phyloP scores from a whole-genome alignment of 2,113 vertebrate species.

The Vanacampus margaritifer region DNA sequence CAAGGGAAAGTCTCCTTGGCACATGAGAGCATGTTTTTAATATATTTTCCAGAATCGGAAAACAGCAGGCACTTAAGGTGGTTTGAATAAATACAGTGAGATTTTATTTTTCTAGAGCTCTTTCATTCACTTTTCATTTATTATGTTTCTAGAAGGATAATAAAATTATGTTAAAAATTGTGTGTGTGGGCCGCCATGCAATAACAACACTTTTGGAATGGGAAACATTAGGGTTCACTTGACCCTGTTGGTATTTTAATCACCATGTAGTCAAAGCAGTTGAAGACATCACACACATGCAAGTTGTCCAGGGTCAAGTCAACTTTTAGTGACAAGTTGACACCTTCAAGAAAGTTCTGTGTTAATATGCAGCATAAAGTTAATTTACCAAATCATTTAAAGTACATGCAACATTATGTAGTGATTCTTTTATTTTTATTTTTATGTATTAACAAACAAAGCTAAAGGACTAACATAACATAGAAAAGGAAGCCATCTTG shows the following conservation, averaged over 20 bases:
- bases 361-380: neutral
- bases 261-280: constrained; percentile 27
- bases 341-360: neutral
- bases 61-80: neutral
- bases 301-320: constrained; percentile 30
- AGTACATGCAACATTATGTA: neutral
- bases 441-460: no score
- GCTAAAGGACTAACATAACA: no score
- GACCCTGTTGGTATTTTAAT: constrained; percentile 24
- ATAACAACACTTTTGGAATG: neutral
- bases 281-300: constrained; percentile 7
- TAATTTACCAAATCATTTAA: neutral
- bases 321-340: constrained; percentile 31
- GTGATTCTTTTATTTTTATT: neutral
- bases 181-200: no score
- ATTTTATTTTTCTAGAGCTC: neutral
- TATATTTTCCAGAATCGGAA: constrained; percentile 5
- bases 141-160: neutral
- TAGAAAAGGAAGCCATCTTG: no score
- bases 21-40: constrained; percentile 30
- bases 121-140: no score
- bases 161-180: neutral
- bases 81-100: neutral
- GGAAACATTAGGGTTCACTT: neutral
- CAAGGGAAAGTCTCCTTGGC: constrained; percentile 45